phyloP scores from a whole-genome alignment of 2,113 vertebrate genomes.

The Rhynchomys soricoides region DNA sequence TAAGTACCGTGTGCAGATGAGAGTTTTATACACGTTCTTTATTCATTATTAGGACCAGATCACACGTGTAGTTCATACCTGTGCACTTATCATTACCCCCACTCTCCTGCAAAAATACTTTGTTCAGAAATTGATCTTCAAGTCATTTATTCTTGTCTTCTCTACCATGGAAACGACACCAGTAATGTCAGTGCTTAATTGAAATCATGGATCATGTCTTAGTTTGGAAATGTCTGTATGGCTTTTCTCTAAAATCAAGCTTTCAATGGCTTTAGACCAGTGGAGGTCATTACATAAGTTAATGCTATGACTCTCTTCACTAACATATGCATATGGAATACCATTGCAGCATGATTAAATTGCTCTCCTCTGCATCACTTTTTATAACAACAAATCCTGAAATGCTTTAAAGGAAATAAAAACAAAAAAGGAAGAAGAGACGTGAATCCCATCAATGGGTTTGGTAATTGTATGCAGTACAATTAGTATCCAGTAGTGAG shows the following conservation, averaged over 20 bases:
- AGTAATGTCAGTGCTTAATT: conserved; percentile 50
- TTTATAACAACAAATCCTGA: background rate
- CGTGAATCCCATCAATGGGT: background rate
- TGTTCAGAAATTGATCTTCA: conserved; percentile 17
- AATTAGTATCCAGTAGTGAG: background rate
- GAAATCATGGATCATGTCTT: conserved; percentile 49
- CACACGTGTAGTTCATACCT: conserved; percentile 63
- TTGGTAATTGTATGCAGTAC: background rate
- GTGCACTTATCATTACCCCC: conserved; percentile 61
- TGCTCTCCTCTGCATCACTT: background rate
- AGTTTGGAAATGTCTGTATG: conserved; percentile 29
- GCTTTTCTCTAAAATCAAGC: conserved; percentile 42
- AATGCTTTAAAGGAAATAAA: background rate
- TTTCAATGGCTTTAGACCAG: background rate
- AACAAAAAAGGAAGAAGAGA: background rate
- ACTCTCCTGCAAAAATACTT: conserved; percentile 17
- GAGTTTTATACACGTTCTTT: conserved; percentile 75
- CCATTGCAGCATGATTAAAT: conserved; percentile 4
- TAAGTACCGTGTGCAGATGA: conserved; percentile 79
- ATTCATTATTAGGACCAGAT: conserved; percentile 76
- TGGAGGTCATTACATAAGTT: conserved; percentile 28
- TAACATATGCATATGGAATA: background rate
- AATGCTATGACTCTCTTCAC: background rate
- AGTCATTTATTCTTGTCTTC: conserved; percentile 62
- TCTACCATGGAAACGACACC: background rate